These are phyloP conservation scores for Rallus crepitans DNA, from an alignment of 2,797 vertebrate species.

Conservation along the genomic window DNA sequence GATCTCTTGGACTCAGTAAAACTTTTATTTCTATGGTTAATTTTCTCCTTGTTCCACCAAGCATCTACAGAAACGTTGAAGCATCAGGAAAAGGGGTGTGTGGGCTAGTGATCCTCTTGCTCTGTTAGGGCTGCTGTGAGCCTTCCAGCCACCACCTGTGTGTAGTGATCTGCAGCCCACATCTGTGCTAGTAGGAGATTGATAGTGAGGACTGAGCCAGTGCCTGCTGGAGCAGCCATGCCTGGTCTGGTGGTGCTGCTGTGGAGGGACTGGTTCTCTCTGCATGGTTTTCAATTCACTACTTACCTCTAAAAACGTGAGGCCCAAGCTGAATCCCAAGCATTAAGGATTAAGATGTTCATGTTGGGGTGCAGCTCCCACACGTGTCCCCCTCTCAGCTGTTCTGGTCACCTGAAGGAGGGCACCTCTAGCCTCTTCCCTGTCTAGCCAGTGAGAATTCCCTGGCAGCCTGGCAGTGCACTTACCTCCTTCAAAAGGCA, in stretches of 20 bases:
- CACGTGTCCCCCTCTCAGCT: background rate
- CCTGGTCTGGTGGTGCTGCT: background rate
- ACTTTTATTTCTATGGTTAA: background rate
- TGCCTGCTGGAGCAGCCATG: background rate
- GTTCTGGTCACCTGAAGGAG: too few species aligned
- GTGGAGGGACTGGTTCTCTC: rapidly evolving
- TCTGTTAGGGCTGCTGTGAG: background rate
- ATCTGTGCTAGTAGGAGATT: rapidly evolving
- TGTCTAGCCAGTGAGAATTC: background rate
- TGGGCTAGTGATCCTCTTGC: rapidly evolving
- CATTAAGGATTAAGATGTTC: background rate
- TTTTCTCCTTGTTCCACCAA: background rate
- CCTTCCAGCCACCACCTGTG: background rate
- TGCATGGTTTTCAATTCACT: background rate
- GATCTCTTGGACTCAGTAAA: background rate
- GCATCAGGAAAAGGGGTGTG: background rate
- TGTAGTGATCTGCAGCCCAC: rapidly evolving
- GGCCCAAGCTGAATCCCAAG: background rate
- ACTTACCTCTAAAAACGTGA: background rate
- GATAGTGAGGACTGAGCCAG: background rate
- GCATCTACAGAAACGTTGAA: background rate
- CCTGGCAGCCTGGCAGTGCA: background rate
- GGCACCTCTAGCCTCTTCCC: background rate
- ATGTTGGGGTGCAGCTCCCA: background rate
- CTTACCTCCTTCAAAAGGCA: background rate